These are phyloP conservation scores for Synanthedon andrenaeformis DNA, from an alignment of 2,888 invertebrate species.

Conservation along the genomic window DNA sequence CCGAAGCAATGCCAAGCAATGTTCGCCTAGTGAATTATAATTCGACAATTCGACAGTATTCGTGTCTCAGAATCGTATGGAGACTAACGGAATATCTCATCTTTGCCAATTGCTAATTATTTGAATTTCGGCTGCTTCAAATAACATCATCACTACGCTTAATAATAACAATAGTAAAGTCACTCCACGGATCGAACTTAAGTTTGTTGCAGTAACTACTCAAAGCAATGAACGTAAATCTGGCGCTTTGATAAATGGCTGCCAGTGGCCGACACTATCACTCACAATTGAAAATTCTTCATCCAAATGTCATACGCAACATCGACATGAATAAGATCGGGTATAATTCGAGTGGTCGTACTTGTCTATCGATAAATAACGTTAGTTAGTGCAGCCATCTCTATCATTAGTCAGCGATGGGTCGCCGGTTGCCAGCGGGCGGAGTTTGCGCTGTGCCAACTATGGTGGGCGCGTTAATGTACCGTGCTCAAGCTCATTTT, in stretches of 20 bases:
- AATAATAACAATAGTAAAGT: too few relatives aligned
- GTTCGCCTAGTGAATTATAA: too few relatives aligned
- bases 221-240: too few relatives aligned
- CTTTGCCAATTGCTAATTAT: too few relatives aligned
- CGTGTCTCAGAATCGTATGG: too few relatives aligned
- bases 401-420: not conserved
- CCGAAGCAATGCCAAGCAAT: too few relatives aligned
- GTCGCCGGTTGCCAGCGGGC: slow-evolving; percentile 43
- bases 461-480: slow-evolving; percentile 68
- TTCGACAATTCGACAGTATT: too few relatives aligned
- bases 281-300: not conserved
- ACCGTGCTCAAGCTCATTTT: slow-evolving; percentile 48
- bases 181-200: not conserved
- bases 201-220: not conserved
- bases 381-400: not conserved
- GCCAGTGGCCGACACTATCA: not conserved
- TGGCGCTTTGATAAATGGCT: not conserved
- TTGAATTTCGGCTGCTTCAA: too few relatives aligned
- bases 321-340: not conserved
- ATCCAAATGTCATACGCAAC: not conserved
- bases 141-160: too few relatives aligned
- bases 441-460: slow-evolving; percentile 58
- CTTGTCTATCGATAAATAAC: not conserved
- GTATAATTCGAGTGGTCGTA: not conserved
- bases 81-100: too few relatives aligned